Conservation (phyloP, 2,113 vertebrate genomes). For the Bombycilla garrulus region DNA sequence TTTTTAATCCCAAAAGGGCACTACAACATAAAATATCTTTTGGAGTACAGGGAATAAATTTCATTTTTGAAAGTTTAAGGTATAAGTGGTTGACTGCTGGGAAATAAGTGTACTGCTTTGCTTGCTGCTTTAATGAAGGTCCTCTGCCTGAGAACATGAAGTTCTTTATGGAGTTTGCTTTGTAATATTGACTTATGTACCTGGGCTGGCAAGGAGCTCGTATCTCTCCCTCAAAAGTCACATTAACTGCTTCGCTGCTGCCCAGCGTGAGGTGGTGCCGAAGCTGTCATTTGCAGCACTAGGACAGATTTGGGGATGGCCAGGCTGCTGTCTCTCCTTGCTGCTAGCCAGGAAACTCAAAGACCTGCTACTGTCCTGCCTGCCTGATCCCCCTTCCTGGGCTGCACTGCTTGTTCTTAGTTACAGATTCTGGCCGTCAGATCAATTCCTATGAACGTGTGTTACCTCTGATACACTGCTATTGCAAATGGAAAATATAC, state of each 20-base stretch:
- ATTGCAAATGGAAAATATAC: not conserved
- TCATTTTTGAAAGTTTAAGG: conserved; percentile 21
- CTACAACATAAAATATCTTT: not conserved
- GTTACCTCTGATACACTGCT: not conserved
- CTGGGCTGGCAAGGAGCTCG: not conserved
- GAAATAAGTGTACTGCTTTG: not conserved
- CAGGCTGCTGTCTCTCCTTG: not conserved
- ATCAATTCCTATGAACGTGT: not conserved
- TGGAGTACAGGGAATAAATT: not conserved
- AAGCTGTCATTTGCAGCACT: not conserved
- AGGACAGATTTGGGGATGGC: not conserved
- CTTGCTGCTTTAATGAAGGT: conserved; percentile 42
- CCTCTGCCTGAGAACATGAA: not conserved
- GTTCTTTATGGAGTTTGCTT: conserved; percentile 36
- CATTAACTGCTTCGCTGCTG: not conserved
- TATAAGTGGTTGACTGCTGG: not conserved
- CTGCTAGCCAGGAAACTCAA: not conserved
- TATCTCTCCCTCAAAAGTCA: not conserved
- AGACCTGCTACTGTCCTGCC: not conserved
- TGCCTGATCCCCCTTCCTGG: not conserved
- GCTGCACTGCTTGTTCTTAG: not conserved
- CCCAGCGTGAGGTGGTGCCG: not conserved
- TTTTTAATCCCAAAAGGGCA: not conserved
- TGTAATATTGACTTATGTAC: conserved; percentile 23
- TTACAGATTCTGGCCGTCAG: not conserved